phyloP scores from a whole-genome alignment of 1,140 invertebrate species.

The Lamellibrachia luymesi region DNA sequence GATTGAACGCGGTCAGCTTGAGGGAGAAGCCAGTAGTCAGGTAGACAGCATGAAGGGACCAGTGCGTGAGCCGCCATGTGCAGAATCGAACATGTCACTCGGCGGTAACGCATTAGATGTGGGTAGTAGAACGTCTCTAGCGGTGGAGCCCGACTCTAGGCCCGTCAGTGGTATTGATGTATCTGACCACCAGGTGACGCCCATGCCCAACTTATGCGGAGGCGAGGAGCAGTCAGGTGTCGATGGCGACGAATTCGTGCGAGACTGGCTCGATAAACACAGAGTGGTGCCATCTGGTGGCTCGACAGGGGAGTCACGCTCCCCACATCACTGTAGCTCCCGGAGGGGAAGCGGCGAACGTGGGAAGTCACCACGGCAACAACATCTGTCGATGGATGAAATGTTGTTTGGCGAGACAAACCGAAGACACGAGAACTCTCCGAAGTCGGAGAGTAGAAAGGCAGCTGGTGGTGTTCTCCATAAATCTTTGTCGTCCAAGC shows the following conservation, averaged over 20 bases:
- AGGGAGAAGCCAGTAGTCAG: not conserved
- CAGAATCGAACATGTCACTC: not conserved
- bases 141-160: constrained; percentile 30
- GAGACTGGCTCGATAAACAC: not conserved
- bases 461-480: not conserved
- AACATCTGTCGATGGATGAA: not conserved
- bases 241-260: not conserved
- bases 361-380: not conserved
- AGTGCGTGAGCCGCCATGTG: not conserved
- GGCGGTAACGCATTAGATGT: not conserved
- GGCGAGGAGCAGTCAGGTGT: not conserved
- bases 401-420: not conserved
- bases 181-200: not conserved
- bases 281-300: not conserved
- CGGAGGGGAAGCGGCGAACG: not conserved
- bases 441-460: not conserved
- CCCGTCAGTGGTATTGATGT: not conserved
- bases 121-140: not conserved
- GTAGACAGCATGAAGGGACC: not conserved
- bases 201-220: not conserved
- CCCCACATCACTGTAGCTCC: not conserved
- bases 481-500: not conserved
- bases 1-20: not conserved
- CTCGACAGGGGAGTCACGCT: not conserved
- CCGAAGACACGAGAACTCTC: not conserved